Conservation (phyloP, 2,797 vertebrate genomes). For the Lindbergichthys nudifrons region DNA sequence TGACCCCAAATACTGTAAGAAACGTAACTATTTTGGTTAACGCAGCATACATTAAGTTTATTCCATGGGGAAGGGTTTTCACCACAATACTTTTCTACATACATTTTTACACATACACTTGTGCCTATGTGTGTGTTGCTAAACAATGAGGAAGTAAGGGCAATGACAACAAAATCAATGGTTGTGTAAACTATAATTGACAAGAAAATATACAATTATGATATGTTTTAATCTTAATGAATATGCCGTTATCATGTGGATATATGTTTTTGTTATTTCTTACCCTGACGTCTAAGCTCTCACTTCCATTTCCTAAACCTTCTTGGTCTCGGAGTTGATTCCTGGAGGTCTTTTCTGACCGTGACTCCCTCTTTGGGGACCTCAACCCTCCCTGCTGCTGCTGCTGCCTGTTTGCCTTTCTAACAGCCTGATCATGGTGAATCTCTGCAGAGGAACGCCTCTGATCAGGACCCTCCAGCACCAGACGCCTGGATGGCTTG, state of each 20-base stretch:
- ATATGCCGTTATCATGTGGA: not conserved
- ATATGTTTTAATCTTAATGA: not conserved
- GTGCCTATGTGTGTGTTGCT: not conserved
- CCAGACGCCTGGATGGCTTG: slow-evolving; percentile 53
- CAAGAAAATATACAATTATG: not conserved
- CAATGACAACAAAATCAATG: not conserved
- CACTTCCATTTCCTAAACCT: slow-evolving; percentile 35
- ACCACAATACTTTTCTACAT: not conserved
- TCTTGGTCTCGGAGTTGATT: slow-evolving; percentile 29
- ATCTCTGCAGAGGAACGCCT: slow-evolving; percentile 30
- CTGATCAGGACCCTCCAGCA: slow-evolving; percentile 48
- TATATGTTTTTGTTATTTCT: slow-evolving; percentile 6
- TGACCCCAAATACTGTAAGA: not conserved
- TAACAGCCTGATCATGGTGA: slow-evolving; percentile 37
- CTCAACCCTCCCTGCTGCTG: slow-evolving; percentile 48
- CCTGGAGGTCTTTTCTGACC: slow-evolving; percentile 43
- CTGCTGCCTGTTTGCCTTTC: slow-evolving; percentile 49
- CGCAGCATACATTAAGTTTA: not conserved
- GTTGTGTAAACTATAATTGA: not conserved
- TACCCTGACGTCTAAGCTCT: slow-evolving; percentile 46
- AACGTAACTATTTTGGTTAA: not conserved
- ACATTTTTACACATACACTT: not conserved
- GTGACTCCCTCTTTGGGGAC: slow-evolving; percentile 47
- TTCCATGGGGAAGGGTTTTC: not conserved
- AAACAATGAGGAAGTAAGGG: not conserved